Evolutionary conservation across 2,888 invertebrate species (phyloP).

Genomic region (Cerastoderma edule): DNA sequence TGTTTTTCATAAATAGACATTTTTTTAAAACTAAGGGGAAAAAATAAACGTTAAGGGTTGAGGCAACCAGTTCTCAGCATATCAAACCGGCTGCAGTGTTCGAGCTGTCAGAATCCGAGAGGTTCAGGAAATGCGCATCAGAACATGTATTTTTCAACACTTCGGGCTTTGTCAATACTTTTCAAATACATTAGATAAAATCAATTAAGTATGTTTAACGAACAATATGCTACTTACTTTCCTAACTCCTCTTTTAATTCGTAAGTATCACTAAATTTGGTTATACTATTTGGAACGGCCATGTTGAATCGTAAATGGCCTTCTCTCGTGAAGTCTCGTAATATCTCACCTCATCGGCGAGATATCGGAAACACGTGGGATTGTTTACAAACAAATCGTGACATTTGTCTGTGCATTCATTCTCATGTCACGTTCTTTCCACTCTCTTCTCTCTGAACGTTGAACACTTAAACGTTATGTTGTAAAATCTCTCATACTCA

Average conservation of each 20-base stretch:
- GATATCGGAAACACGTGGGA: constrained; percentile 58
- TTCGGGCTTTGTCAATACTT: neutral
- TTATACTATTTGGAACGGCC: constrained; percentile 88
- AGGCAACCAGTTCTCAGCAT: no score
- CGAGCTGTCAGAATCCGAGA: constrained; percentile 31
- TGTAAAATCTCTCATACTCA: no score
- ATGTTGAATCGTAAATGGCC: constrained; percentile 83
- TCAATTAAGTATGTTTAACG: neutral
- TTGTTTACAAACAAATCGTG: constrained; percentile 56
- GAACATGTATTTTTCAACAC: neutral
- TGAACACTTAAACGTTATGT: no score
- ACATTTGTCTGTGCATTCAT: neutral
- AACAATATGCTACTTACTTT: constrained; percentile 90
- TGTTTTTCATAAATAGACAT: no score
- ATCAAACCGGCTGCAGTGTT: constrained; percentile 12
- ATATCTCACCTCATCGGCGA: constrained; percentile 65
- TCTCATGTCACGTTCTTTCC: no score
- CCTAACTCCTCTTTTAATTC: constrained; percentile 99
- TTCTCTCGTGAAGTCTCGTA: constrained; percentile 72
- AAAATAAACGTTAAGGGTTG: no score
- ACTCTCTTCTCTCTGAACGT: no score
- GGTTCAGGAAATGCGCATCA: constrained; percentile 28
- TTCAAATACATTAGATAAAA: neutral
- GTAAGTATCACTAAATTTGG: constrained; percentile 99
- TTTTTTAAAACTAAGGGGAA: no score